Base-by-base conservation (phyloP, 2,113 vertebrate species). In the Mixornis gularis region DNA sequence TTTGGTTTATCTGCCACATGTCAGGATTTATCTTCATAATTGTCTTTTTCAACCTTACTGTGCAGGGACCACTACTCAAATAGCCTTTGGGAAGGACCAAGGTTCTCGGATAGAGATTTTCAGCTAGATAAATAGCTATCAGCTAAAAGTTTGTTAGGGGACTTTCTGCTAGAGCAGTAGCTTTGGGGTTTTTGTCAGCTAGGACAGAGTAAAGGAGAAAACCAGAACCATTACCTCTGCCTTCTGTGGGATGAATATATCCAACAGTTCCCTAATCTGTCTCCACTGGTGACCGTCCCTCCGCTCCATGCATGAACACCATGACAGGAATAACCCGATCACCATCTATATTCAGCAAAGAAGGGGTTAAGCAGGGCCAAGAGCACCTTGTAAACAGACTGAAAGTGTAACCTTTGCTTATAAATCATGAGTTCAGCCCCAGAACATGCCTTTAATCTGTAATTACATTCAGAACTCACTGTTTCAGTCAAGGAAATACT, bases 401-500 rank as follows among this genome's bases (percentile, higher is more conserved):
- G 79, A 80, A 97, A 97, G 96, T 52, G 65, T 94, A 97, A 96
- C 95, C 94, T 96, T 96, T 97, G 95, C 91, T 95, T 96, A 84
- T 96, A 97, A 98, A 96, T 79, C 58, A 87, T 89, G 80, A 88
- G 59, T 95, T 95, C 94, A 72, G 11, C 81, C 94, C 94, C 94
- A 97, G 95, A 97, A 97, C 96, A 97, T 44, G 89, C 62, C 88
- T 96, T 96, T 95, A 77, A 87, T 95, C 95, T 92, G 66, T 97
- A 98, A 98, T 98, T 98, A 95, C 94, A 95, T 90, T 97, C 94
- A 96, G 96, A 94, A 95, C 93, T 95, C 44, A 48, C 87, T 97
- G 96, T 97, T 97, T 97, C 97, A 97, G 95, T 97, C 91, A 93
- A 93, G 71, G 96, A 97, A 98, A 98, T 95, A 95, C 48, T 78